Base-by-base conservation (phyloP, 2,888 invertebrate genomes). In the Apoda limacodes region DNA sequence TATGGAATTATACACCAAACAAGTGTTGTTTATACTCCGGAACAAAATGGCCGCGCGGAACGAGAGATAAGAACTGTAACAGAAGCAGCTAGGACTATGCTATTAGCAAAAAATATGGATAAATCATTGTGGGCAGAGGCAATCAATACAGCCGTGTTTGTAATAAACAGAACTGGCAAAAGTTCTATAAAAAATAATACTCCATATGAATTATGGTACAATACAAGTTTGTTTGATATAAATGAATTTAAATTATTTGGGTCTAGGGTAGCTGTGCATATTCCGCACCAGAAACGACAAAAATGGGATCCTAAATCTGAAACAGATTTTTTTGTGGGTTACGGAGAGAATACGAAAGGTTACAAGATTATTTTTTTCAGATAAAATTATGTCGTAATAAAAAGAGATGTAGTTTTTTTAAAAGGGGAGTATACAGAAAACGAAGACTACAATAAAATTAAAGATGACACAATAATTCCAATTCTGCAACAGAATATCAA, bases 81-180 rank as follows among this genome's bases (percentile, higher is more conserved):
- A 1, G 28, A 35, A 22, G 30, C 35, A 17, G 35, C 29, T 19
- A 17, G 17, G 17, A 36, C 39, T 14, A 35, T 43, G 37, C 11
- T 42, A 5, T 13, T 20, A 25, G 39, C 37, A 9, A 24, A 13
- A 7, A 21, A 35, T n/a, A n/a, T 42, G 25, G 34, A 35, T 6
- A 39, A 32, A 9, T 32, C 30, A 23, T 25, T 45, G 10, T 45
- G 44, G 43, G 45, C 37, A 9, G 45, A 45, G 30, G 40, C 42
- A 2, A 24, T 45, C 2, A 30, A 44, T 13, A 42, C 42, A 12
- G 44, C 48, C 3, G 40, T 30, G 5, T 43, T 31, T 35, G 39
- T 43, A 2, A 13, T 43, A 19, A 45, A 45, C 24, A 37, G 36
- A 28, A 39, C 38, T 4, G 19, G 35, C 3, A 33, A 32, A 10